A percentile compares a stretch with the other conserved stretches of the same genome.
These are phyloP conservation scores for Acleris laterana DNA, from an alignment of 2,888 invertebrate genomes.

Conservation along the genomic window DNA sequence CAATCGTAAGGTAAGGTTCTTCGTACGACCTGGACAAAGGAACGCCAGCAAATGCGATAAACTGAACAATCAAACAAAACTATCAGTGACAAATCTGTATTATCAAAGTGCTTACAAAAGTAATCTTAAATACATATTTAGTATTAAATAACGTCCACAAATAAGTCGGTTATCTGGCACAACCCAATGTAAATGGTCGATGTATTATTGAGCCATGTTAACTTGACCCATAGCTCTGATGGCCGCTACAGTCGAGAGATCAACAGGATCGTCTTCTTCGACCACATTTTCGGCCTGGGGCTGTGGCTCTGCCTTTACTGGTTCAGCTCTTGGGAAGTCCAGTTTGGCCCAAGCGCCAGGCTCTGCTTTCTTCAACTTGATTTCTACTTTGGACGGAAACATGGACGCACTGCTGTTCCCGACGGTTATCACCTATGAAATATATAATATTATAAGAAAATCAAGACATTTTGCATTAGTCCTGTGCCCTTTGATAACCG, in stretches of 20 bases:
- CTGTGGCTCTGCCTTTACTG: slow-evolving; percentile 50
- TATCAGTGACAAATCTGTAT: slow-evolving; percentile 6
- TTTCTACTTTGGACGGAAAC: slow-evolving; percentile 95
- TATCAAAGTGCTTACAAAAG: slow-evolving; percentile 24
- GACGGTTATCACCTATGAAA: slow-evolving; percentile 89
- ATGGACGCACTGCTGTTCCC: slow-evolving; percentile 89
- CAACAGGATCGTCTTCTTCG: slow-evolving; percentile 86
- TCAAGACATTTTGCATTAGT: too few relatives aligned
- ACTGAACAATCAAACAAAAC: neutral
- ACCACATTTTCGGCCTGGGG: slow-evolving; percentile 45
- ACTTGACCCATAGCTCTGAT: slow-evolving; percentile 71
- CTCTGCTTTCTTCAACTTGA: slow-evolving; percentile 94
- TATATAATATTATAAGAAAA: neutral
- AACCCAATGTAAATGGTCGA: slow-evolving; percentile 13
- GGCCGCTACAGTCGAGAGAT: slow-evolving; percentile 88
- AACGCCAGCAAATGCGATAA: too few relatives aligned
- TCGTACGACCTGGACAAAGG: too few relatives aligned
- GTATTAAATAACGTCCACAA: slow-evolving; percentile 9
- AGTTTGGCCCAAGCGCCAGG: slow-evolving; percentile 92
- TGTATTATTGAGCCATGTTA: slow-evolving; percentile 61
- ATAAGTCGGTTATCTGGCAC: slow-evolving; percentile 23
- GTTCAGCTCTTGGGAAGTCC: slow-evolving; percentile 83
- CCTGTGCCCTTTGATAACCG: too few relatives aligned
- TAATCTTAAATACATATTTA: slow-evolving; percentile 15
- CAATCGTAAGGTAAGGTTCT: too few relatives aligned